Evolutionary conservation across 1,140 invertebrate species (phyloP), one percentile per base, ranked within the genome.

Genomic region (Orchesella cincta): DNA sequence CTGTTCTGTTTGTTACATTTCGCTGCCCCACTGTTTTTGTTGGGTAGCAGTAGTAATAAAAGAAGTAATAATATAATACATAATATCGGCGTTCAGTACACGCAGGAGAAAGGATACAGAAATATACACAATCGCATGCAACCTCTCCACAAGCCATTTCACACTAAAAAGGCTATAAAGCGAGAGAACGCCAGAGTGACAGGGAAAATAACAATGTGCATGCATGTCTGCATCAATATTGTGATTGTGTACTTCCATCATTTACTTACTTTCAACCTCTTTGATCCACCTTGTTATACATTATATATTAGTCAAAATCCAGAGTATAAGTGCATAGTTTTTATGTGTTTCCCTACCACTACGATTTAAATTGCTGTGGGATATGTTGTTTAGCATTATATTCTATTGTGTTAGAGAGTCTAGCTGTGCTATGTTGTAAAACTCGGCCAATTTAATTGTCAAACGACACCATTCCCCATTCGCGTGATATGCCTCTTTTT

Each of bases 101-200:
- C 8, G 39, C 8, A 46, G 39, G 39, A 20, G 39, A 46, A 46
- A 46, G 20, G 39, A 46, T 8, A 46, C 8, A 29, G n/a, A 31
- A 12, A 33, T 33, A 67, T 67, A 31, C 52, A 67, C 12, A 31
- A 67, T 67, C 33, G 31, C 62, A 29, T 67, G 62, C 26, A 57
- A 57, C 52, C 14, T 57, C 52, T 57, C 52, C 52, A 33, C 62
- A 67, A 67, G 31, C 62, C 62, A 67, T 67, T 67, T 67, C 62
- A 67, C 62, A 67, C 62, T 67, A 67, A 67, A 57, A 31, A 67
- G 62, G 62, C 62, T 46, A 46, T 46, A 46, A 46, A 46, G 20
- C 8, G 62, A 67, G 26, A 67, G n/a, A 67, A n/a, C 62, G 62
- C 62, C 62, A 16, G 26, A 67, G 62, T 67, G 52, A 23, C 52